Percentiles rank a stretch among this genome's conserved stretches.
Conservation (phyloP, 2,888 invertebrate genomes). For the Rhyacophila evoluta region DNA sequence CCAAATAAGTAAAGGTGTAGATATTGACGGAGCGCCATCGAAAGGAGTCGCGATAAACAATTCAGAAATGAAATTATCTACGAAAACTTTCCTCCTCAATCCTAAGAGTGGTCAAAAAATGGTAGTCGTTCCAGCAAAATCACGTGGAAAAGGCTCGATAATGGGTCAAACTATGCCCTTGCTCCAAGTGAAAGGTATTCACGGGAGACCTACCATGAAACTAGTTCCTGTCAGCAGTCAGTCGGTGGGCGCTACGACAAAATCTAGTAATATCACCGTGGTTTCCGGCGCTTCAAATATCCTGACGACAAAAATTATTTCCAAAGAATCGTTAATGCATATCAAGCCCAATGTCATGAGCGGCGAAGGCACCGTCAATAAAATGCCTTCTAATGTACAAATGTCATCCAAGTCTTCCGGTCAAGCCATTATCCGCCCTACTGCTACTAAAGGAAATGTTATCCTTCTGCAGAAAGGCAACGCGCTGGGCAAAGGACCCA, state of each 20-base stretch:
- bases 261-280: slow-evolving; percentile 61
- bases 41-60: slow-evolving; percentile 63
- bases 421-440: slow-evolving; percentile 65
- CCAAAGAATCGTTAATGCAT: slow-evolving; percentile 47
- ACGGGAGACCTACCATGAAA: slow-evolving; percentile 64
- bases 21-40: slow-evolving; percentile 62
- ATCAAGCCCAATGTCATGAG: slow-evolving; percentile 35
- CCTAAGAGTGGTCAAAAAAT: slow-evolving; percentile 69
- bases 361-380: slow-evolving; percentile 32
- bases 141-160: slow-evolving; percentile 62
- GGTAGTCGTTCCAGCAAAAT: slow-evolving; percentile 68
- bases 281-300: slow-evolving; percentile 57
- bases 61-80: slow-evolving; percentile 67
- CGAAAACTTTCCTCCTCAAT: slow-evolving; percentile 67
- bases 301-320: slow-evolving; percentile 47
- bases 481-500: slow-evolving; percentile 65
- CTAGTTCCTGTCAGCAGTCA: slow-evolving; percentile 66
- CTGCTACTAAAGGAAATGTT: slow-evolving; percentile 68
- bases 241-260: slow-evolving; percentile 51
- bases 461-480: slow-evolving; percentile 74
- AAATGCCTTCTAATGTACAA: slow-evolving; percentile 43
- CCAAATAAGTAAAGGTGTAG: slow-evolving; percentile 61
- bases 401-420: slow-evolving; percentile 46
- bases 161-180: slow-evolving; percentile 64
- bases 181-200: slow-evolving; percentile 66